phyloP scores from a whole-genome alignment of 2,888 invertebrate genomes.

The Heliconius ismenius region DNA sequence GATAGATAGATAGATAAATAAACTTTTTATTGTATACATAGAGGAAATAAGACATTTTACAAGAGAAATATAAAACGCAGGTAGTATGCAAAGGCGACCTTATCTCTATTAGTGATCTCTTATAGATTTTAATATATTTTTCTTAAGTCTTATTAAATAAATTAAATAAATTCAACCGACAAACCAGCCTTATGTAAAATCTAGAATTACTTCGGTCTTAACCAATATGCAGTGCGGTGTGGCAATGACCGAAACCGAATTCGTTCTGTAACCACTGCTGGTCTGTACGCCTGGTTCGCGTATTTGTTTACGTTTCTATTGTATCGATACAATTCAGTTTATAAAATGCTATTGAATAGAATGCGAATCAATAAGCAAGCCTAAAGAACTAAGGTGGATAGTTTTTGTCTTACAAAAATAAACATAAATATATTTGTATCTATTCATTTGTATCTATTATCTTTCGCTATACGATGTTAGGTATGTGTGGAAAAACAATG shows the following conservation, averaged over 20 bases:
- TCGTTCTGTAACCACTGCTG: conserved; percentile 5
- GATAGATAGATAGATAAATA: too few relatives aligned
- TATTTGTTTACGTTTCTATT: conserved; percentile 9
- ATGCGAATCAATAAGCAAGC: not conserved
- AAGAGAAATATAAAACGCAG: too few relatives aligned
- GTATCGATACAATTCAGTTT: not conserved
- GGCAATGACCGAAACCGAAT: conserved; percentile 23
- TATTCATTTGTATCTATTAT: not conserved
- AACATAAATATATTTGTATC: not conserved
- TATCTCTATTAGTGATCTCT: too few relatives aligned
- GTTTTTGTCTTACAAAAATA: not conserved
- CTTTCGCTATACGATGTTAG: not conserved
- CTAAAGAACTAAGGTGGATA: not conserved
- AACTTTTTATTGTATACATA: too few relatives aligned
- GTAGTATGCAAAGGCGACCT: too few relatives aligned
- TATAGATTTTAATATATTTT: too few relatives aligned
- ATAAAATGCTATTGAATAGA: not conserved
- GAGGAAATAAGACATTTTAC: too few relatives aligned
- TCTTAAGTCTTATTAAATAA: too few relatives aligned
- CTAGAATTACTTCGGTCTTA: conserved; percentile 16
- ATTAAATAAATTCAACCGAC: too few relatives aligned
- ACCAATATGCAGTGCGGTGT: conserved; percentile 11
- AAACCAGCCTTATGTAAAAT: not conserved
- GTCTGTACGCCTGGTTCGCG: not conserved
- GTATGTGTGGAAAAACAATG: not conserved